A percentile compares a stretch with the other conserved stretches of the same genome.
Evolutionary conservation across 2,797 vertebrate species (phyloP).

Genomic region (Ambastaia sidthimunki): DNA sequence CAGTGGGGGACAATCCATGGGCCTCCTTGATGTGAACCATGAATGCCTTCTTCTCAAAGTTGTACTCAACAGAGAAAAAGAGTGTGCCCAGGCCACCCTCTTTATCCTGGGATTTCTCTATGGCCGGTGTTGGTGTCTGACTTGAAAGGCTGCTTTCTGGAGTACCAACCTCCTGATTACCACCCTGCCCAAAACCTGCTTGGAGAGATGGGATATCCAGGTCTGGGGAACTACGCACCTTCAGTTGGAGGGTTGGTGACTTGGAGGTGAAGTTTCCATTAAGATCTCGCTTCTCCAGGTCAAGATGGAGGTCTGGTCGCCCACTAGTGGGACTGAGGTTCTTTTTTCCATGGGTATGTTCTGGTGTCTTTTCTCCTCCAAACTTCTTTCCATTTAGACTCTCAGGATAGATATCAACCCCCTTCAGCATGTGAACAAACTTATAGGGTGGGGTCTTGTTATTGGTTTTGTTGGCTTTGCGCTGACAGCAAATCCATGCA

Average conservation of each 20-base stretch:
- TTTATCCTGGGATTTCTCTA: conserved; percentile 77
- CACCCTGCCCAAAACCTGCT: conserved; percentile 77
- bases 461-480: conserved; percentile 91
- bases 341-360: conserved; percentile 70
- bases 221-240: conserved; percentile 86
- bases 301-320: conserved; percentile 88
- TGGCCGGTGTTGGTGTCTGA: conserved; percentile 84
- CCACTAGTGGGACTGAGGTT: conserved; percentile 73
- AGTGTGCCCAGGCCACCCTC: conserved; percentile 88
- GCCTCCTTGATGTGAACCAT: conserved; percentile 98
- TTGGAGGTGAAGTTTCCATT: conserved; percentile 95
- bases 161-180: conserved; percentile 71
- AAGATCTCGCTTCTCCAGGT: conserved; percentile 93
- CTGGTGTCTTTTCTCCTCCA: conserved; percentile 78
- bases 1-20: conserved; percentile 91
- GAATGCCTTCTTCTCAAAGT: conserved; percentile 94
- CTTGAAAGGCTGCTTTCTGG: conserved; percentile 87
- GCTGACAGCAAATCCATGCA: conserved; percentile 98
- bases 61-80: conserved; percentile 95
- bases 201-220: conserved; percentile 83
- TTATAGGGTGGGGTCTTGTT: conserved; percentile 95
- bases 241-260: conserved; percentile 74
- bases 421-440: conserved; percentile 98
- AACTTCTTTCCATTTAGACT: conserved; percentile 93
- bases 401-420: conserved; percentile 96